Evolutionary conservation across 2,113 vertebrate species (phyloP).

Genomic region (Diglossa brunneiventris): DNA sequence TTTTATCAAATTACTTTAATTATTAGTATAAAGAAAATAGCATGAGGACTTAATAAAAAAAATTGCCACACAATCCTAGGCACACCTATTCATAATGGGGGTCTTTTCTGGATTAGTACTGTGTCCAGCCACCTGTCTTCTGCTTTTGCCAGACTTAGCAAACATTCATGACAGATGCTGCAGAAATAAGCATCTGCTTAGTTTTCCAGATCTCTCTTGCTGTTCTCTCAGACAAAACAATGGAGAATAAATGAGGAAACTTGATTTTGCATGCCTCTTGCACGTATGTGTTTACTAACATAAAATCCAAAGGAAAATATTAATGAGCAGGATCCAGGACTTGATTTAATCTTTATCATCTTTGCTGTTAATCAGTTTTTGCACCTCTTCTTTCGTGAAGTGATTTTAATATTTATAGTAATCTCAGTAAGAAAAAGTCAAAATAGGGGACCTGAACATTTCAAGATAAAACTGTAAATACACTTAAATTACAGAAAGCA

Average conservation of each 20-base stretch:
- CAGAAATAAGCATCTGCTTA: slow-evolving; percentile 1
- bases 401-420: not conserved
- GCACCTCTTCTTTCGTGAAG: not conserved
- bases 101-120: not conserved
- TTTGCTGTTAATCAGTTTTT: not conserved
- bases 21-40: not conserved
- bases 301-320: not conserved
- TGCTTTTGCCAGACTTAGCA: not conserved
- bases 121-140: not conserved
- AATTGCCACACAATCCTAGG: not conserved
- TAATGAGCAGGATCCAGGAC: not conserved
- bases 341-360: not conserved
- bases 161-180: not conserved
- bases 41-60: not conserved
- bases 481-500: not conserved
- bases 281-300: not conserved
- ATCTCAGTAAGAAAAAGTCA: not conserved
- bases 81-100: not conserved
- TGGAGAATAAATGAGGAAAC: not conserved
- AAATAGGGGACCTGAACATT: not conserved
- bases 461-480: not conserved
- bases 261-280: not conserved
- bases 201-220: not conserved
- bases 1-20: not conserved
- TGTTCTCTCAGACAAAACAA: not conserved